Base-by-base conservation (phyloP, 1,140 invertebrate species). In the Diprion similis region DNA sequence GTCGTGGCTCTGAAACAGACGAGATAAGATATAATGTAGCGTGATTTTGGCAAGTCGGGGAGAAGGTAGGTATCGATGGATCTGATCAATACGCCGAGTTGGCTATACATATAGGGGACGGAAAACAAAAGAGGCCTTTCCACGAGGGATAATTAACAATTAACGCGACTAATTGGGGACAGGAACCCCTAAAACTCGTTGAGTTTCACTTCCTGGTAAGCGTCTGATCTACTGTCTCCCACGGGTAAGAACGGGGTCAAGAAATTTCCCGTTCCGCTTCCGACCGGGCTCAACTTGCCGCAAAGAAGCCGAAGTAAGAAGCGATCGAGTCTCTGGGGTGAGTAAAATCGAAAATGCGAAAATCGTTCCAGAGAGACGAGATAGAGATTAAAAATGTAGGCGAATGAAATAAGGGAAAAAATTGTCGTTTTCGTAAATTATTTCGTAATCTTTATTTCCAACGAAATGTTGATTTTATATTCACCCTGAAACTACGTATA, bases 1-100 rank as follows among this genome's bases (percentile, higher is more conserved):
- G 83, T 91, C 90, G 77, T 89, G 90, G 77, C 89, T 90, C 90
- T 91, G 89, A 66, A 90, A 90, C 76, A 87, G 78, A 37, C 24
- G 85, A 83, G 85, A 76, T 78, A 78, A 76, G 73, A 47, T 10
- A 46, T 70, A 71, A 66, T 71, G 68, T 68, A 59, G 73, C 70
- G 71, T 64, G 18, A 48, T 18, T 9, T 10, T 69, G 47, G 67
- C 24, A 19, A 7, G 45, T 68, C 13, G 17, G 67, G 11, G 47
- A 18, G 19, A 68, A 72, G 73, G 70, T 74, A 70, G 72, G 72
- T 71, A 75, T 75, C 24, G 24, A 37, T 37, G 1, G 24, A 37
- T 37, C 24, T 6, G 24, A 37, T 59, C 51, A 59, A 59, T 59
- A 37, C 24, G 2, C 24, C 24, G 24, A 37, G 24, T 37, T 37